Conservation (phyloP, 2,797 vertebrate genomes). For the Psittacula echo region DNA sequence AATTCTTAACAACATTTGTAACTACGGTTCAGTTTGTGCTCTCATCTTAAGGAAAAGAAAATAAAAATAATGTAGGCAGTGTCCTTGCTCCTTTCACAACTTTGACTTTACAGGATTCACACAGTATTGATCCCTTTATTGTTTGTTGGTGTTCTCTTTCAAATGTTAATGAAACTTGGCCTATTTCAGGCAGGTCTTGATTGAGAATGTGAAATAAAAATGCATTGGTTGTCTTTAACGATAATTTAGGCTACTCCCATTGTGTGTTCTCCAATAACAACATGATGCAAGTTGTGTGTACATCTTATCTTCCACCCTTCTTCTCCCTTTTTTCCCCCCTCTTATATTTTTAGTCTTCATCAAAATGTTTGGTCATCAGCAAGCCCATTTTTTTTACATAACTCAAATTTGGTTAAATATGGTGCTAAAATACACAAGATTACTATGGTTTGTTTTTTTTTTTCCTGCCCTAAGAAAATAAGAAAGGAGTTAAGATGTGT, state of each 20-base stretch:
- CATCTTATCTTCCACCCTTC: not conserved
- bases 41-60: not conserved
- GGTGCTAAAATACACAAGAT: slow-evolving; percentile 19
- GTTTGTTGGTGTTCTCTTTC: slow-evolving; percentile 4
- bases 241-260: slow-evolving; percentile 51
- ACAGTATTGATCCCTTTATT: slow-evolving; percentile 18
- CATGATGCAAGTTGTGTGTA: slow-evolving; percentile 5
- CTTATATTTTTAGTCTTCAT: not conserved
- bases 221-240: slow-evolving; percentile 32
- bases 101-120: not conserved
- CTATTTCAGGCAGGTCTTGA: slow-evolving; percentile 31
- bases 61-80: not conserved
- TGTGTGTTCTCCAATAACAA: slow-evolving; percentile 51
- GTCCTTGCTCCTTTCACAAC: not conserved
- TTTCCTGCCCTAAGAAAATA: not conserved
- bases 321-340: too few relatives aligned
- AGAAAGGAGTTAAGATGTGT: not conserved
- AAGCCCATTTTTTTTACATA: not conserved
- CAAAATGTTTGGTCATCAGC: slow-evolving; percentile 16
- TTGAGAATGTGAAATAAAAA: slow-evolving; percentile 42
- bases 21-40: not conserved
- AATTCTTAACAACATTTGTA: not conserved
- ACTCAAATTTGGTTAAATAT: slow-evolving; percentile 28
- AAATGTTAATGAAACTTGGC: not conserved
- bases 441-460: not conserved